Base-by-base conservation (phyloP, 1,140 invertebrate genomes). In the Stegodyphus mimosarum region DNA sequence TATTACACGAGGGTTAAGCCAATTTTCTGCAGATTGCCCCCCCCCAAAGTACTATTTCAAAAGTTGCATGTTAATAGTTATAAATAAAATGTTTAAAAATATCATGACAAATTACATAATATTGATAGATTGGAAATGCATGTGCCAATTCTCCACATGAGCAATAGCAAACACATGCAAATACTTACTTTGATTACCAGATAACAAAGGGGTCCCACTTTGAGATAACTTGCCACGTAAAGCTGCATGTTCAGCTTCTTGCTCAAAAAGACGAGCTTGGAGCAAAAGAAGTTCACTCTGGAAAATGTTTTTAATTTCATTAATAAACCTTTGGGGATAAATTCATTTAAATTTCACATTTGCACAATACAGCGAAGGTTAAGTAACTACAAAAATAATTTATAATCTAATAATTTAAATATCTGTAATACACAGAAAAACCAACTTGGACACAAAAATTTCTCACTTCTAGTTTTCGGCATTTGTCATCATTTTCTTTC, bases 401-500 rank as follows among this genome's bases (percentile, higher is more conserved):
- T n/a, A n/a, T n/a, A n/a, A 33, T 3, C 33, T 33, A 33, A 33
- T 33, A 33, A 33, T 33, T 33, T 33, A 33, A 33, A 33, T 33
- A 33, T 33, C 33, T 33, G 33, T 33, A 33, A 33, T 33, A 33
- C 3, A 33, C 33, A 33, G 33, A 33, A 33, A 33, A 33, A 3
- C 33, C 1, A 33, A 33, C 33, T 33, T 33, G 3, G 33, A 33
- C 33, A 33, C 33, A 33, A 33, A 33, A 33, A 33, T 33, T 33
- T 15, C 51, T 71, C 72, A 77, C 83, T 52, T 85, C 83, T 71
- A 78, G 50, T 77, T 78, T 76, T 63, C 83, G 50, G 49, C 83
- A 70, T 77, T 72, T 85, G 10, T 77, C 83, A 52, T 85, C 83
- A 72, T 74, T 85, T 63, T 85, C 83, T 72, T 78, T 85, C 48